A percentile compares a stretch with the other conserved stretches of the same genome.
phyloP scores from a whole-genome alignment of 1,140 invertebrate genomes.

The Drosophila jambulina region DNA sequence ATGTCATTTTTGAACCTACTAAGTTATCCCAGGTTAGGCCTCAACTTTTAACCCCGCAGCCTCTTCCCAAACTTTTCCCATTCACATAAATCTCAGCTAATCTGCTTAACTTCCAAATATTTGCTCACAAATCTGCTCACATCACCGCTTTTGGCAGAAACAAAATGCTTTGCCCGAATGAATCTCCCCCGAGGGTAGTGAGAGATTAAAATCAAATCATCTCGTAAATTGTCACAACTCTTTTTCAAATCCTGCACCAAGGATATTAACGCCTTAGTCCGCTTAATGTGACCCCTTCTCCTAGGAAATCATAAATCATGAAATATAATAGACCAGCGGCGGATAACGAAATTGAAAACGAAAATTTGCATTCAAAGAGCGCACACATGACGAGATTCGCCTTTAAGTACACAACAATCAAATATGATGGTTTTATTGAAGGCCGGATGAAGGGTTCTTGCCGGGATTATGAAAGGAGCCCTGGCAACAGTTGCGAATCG shows the following conservation, averaged over 20 bases:
- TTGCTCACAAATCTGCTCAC: conserved; percentile 49
- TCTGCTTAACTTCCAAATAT: conserved; percentile 36
- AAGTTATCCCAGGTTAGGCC: background rate
- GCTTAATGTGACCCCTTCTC: conserved; percentile 46
- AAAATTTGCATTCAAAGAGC: conserved; percentile 56
- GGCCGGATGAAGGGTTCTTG: conserved; percentile 44
- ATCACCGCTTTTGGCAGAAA: conserved; percentile 31
- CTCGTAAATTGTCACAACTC: conserved; percentile 67
- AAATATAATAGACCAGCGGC: conserved; percentile 50
- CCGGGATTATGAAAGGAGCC: conserved; percentile 40
- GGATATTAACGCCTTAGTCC: conserved; percentile 75
- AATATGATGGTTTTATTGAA: conserved; percentile 70
- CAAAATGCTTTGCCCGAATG: conserved; percentile 21
- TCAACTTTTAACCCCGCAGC: background rate
- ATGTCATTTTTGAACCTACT: no score
- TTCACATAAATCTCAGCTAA: conserved; percentile 15
- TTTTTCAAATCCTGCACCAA: conserved; percentile 49
- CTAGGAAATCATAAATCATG: conserved; percentile 62
- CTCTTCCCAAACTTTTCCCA: background rate
- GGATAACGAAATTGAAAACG: conserved; percentile 64
- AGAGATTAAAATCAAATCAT: conserved; percentile 76
- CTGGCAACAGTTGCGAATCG: conserved; percentile 76
- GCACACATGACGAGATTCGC: conserved; percentile 46
- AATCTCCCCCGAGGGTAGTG: conserved; percentile 32
- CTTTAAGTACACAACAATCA: conserved; percentile 77